Conservation (phyloP, 2,113 vertebrate species). For the Dissostichus mawsoni region DNA sequence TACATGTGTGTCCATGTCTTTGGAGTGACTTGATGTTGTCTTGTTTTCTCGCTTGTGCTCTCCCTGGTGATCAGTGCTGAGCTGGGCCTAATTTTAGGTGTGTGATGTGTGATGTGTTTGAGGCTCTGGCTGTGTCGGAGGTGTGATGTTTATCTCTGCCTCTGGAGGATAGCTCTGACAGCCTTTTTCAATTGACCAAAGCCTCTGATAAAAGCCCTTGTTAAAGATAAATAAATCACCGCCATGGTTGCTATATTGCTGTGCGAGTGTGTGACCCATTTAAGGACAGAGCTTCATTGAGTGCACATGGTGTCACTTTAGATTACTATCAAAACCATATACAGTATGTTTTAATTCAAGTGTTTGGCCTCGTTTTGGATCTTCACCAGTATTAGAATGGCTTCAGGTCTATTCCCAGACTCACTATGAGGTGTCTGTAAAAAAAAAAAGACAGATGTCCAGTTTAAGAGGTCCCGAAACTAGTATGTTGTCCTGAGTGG, state of each 20-base stretch:
- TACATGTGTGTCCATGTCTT: conserved; percentile 9
- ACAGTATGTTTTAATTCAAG: conserved; percentile 1
- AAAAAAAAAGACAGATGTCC: background rate
- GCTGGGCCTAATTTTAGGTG: conserved; percentile 68
- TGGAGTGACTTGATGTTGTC: conserved; percentile 22
- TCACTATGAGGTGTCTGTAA: background rate
- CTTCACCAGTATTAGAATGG: background rate
- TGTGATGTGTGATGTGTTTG: conserved; percentile 63
- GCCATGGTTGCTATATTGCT: background rate
- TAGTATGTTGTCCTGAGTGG: background rate
- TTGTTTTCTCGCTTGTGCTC: conserved; percentile 16
- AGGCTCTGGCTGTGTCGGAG: conserved; percentile 50
- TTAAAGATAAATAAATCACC: conserved; percentile 30
- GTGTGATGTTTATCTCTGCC: conserved; percentile 74
- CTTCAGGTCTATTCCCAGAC: too few species aligned
- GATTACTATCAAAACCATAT: background rate
- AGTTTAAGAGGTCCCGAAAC: background rate
- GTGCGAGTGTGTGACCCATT: background rate
- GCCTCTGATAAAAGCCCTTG: conserved; percentile 24
- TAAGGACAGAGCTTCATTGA: conserved; percentile 1
- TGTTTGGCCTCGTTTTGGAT: background rate
- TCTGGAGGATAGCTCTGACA: conserved; percentile 47
- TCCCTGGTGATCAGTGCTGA: conserved; percentile 14
- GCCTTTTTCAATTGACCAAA: conserved; percentile 39
- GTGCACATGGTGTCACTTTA: background rate